Conservation (phyloP, 2,888 invertebrate genomes). For the Chymomyza caudatula region DNA sequence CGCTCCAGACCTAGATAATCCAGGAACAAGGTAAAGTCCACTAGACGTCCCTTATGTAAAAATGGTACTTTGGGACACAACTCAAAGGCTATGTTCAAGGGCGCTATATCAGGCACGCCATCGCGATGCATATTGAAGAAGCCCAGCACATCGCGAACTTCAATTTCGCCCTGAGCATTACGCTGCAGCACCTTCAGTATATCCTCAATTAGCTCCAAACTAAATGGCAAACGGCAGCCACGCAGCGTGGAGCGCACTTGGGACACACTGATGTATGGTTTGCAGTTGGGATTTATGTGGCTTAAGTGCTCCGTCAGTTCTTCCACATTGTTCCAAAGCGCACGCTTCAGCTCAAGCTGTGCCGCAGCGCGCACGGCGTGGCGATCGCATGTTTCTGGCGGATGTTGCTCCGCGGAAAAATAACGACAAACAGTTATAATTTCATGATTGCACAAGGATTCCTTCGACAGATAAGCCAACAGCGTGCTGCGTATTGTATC, state of each 20-base stretch:
- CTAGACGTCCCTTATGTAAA: conserved; percentile 73
- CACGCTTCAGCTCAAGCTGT: conserved; percentile 85
- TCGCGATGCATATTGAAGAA: conserved; percentile 84
- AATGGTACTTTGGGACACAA: conserved; percentile 76
- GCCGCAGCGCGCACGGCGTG: conserved; percentile 82
- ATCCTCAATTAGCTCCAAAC: conserved; percentile 83
- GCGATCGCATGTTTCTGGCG: conserved; percentile 76
- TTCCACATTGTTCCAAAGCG: conserved; percentile 85
- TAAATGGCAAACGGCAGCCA: conserved; percentile 85
- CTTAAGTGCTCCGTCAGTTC: conserved; percentile 81
- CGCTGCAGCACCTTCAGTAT: conserved; percentile 82
- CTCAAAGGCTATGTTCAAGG: conserved; percentile 76
- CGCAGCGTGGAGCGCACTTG: conserved; percentile 83
- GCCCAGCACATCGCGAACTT: conserved; percentile 83
- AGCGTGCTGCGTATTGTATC: conserved; percentile 81
- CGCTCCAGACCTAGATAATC: conserved; percentile 74
- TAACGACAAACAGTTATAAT: conserved; percentile 86
- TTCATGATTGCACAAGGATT: conserved; percentile 86
- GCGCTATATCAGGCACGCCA: conserved; percentile 73
- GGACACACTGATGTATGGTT: conserved; percentile 81
- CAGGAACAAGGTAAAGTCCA: conserved; percentile 75
- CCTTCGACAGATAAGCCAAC: conserved; percentile 77
- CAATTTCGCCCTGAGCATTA: conserved; percentile 83
- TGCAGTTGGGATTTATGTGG: conserved; percentile 80
- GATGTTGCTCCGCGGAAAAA: conserved; percentile 83